These are phyloP conservation scores for Shinisaurus crocodilurus DNA, from an alignment of 2,113 vertebrate species.

Conservation along the genomic window DNA sequence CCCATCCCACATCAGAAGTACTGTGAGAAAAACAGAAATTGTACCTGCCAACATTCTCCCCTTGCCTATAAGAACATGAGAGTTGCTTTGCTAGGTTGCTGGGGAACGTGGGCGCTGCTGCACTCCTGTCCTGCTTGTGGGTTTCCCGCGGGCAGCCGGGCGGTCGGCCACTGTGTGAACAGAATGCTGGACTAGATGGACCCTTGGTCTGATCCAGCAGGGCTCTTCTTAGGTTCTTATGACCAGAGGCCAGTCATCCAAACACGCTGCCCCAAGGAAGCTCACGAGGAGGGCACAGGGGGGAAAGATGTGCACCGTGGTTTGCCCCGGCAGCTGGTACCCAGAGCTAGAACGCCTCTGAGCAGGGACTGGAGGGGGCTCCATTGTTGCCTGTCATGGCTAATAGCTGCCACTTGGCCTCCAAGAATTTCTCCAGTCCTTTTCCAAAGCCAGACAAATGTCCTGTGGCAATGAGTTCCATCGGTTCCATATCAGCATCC, in stretches of 20 bases:
- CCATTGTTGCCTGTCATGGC: not conserved
- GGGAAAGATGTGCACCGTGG: not conserved
- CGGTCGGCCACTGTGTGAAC: no score
- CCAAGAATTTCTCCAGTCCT: no score
- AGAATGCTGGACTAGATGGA: no score
- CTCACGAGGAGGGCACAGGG: not conserved
- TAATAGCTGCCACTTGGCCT: not conserved
- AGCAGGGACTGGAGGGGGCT: not conserved
- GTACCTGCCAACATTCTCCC: not conserved
- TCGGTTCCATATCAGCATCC: not conserved
- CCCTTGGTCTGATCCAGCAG: no score
- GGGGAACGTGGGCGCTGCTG: no score
- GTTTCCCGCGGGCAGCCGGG: no score
- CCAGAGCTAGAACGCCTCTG: not conserved
- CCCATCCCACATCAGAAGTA: not conserved
- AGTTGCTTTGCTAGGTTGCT: not conserved
- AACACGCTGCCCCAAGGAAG: not conserved
- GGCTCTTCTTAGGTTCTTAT: no score
- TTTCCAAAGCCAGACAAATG: not conserved
- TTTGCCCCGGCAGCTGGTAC: accelerated
- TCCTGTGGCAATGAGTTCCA: not conserved
- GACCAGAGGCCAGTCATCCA: no score
- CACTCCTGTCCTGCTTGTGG: no score
- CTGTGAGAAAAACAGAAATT: not conserved
- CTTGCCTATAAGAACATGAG: not conserved